Conservation (phyloP, 1,140 invertebrate species). For the Drosophila mojavensis region DNA sequence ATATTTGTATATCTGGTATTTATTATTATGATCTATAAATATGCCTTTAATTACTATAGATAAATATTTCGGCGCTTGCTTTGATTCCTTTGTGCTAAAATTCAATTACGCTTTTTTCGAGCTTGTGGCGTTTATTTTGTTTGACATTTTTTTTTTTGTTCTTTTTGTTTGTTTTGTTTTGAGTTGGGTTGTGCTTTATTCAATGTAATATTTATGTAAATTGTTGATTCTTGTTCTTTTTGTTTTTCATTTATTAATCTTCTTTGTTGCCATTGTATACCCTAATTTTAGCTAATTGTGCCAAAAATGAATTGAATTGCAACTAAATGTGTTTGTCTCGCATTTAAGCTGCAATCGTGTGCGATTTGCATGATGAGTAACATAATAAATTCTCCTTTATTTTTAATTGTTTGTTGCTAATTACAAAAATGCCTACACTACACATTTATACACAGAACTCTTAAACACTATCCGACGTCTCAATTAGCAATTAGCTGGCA, state of each 20-base stretch:
- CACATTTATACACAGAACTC: constrained; percentile 70
- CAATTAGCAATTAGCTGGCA: constrained; percentile 65
- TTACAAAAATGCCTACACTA: constrained; percentile 81
- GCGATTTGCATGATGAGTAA: constrained; percentile 38
- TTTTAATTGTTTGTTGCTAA: constrained; percentile 53
- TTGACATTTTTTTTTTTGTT: constrained; percentile 12
- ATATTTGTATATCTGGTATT: constrained; percentile 61
- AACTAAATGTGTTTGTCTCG: constrained; percentile 56
- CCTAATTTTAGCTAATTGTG: constrained; percentile 68
- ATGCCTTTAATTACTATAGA: constrained; percentile 81
- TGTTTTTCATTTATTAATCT: neutral
- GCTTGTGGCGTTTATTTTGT: constrained; percentile 43
- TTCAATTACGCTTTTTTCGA: constrained; percentile 48
- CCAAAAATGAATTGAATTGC: constrained; percentile 68
- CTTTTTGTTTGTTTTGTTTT: constrained; percentile 29
- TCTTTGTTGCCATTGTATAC: constrained; percentile 47
- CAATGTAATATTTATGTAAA: constrained; percentile 7
- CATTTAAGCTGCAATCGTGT: neutral
- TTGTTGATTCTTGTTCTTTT: constrained; percentile 18
- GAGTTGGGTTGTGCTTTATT: constrained; percentile 15
- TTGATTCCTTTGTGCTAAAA: constrained; percentile 71
- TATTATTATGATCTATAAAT: constrained; percentile 79
- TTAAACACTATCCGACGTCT: constrained; percentile 70
- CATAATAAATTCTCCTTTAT: constrained; percentile 70
- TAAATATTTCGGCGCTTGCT: constrained; percentile 80